These are phyloP conservation scores for Ahaetulla prasina DNA, from an alignment of 2,113 vertebrate genomes.

Conservation along the genomic window DNA sequence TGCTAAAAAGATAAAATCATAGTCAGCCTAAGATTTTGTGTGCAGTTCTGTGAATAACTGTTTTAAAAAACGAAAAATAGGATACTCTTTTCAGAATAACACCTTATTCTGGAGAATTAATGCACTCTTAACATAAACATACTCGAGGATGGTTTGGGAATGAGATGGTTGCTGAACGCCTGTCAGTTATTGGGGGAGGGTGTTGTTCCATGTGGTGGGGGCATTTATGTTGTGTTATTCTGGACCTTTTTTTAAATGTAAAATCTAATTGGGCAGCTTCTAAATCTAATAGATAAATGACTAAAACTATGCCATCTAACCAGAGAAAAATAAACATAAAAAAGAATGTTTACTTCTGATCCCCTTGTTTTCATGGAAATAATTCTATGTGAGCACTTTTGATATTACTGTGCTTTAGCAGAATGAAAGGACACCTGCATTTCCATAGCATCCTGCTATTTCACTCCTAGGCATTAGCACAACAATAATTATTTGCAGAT, in stretches of 20 bases:
- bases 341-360: conserved; percentile 6
- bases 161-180: neutral
- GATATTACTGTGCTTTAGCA: neutral
- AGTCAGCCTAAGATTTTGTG: neutral
- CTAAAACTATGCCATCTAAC: neutral
- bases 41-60: conserved; percentile 35
- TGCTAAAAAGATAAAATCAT: conserved; percentile 9
- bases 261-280: neutral
- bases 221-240: neutral
- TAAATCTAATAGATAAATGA: neutral
- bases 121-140: conserved; percentile 18
- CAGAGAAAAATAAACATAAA: conserved; percentile 23
- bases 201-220: neutral
- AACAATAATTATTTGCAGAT: conserved; percentile 7
- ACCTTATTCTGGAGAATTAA: conserved; percentile 30
- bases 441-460: neutral
- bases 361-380: neutral
- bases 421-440: conserved; percentile 21
- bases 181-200: neutral
- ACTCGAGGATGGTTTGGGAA: conserved; percentile 25
- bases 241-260: neutral
- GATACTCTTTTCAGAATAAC: conserved; percentile 30
- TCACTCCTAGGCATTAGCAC: conserved; percentile 32
- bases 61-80: neutral
- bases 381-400: neutral